Conservation (phyloP, 2,113 vertebrate species). For the Suricata suricatta region DNA sequence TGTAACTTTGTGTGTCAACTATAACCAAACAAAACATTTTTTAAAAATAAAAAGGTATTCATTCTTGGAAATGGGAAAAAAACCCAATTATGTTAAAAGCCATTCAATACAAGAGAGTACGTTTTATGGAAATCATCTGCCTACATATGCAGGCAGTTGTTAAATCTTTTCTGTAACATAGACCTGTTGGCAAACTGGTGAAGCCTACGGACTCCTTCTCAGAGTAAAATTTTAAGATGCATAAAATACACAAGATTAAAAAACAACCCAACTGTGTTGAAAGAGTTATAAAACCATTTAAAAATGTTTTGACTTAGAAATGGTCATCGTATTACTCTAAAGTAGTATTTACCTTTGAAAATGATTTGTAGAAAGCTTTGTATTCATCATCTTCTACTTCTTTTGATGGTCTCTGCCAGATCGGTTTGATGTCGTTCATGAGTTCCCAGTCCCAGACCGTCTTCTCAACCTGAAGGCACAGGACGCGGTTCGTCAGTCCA, state of each 20-base stretch:
- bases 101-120: neutral
- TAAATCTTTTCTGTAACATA: neutral
- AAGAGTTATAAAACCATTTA: neutral
- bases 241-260: neutral
- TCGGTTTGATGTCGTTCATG: constrained; percentile 99
- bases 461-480: constrained; percentile 93
- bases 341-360: constrained; percentile 91
- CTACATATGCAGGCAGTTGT: neutral
- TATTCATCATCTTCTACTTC: constrained; percentile 99
- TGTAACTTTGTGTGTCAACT: neutral
- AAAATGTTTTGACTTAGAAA: neutral
- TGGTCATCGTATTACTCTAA: neutral
- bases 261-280: neutral
- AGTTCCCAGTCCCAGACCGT: constrained; percentile 99
- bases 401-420: constrained; percentile 97
- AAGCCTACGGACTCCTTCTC: neutral
- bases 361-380: constrained; percentile 98
- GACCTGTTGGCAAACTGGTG: neutral
- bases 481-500: neutral
- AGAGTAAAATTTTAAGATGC: neutral
- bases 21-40: neutral
- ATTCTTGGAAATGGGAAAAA: neutral
- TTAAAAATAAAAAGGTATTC: neutral
- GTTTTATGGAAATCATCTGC: constrained; percentile 21
- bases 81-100: neutral